phyloP scores from a whole-genome alignment of 1,140 invertebrate species.

The Schlechtendalia chinensis region DNA sequence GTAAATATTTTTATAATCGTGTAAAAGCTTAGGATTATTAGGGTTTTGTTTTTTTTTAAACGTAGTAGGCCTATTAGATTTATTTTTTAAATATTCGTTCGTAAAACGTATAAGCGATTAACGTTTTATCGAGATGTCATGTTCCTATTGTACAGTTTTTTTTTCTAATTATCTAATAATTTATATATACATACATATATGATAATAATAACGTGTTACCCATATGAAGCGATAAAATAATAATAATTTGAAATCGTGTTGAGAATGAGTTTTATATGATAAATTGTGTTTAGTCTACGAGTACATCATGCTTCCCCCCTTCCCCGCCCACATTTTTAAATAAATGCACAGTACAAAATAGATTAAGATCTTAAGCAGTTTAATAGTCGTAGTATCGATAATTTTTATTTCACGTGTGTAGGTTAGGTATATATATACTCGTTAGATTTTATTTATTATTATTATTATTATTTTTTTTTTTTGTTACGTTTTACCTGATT shows the following conservation, averaged over 20 bases:
- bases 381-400: constrained; percentile 26
- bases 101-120: neutral
- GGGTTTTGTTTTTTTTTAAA: constrained; percentile 12
- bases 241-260: neutral
- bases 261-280: constrained; percentile 1
- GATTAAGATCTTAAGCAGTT: constrained; percentile 39
- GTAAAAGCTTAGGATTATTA: no score
- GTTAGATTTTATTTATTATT: no score
- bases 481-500: constrained; percentile 49
- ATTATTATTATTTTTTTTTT: constrained; percentile 38
- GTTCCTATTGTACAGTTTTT: constrained; percentile 49
- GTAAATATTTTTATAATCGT: no score
- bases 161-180: constrained; percentile 32
- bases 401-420: constrained; percentile 20
- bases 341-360: constrained; percentile 49
- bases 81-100: neutral
- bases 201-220: constrained; percentile 35
- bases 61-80: constrained; percentile 3
- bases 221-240: constrained; percentile 2
- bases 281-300: constrained; percentile 7
- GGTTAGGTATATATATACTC: constrained; percentile 19
- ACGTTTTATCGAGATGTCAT: neutral
- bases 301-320: constrained; percentile 16
- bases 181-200: no score
- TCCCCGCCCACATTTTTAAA: constrained; percentile 18